Evolutionary conservation across 1,140 invertebrate species (phyloP).

Genomic region (Dinoponera quadriceps): DNA sequence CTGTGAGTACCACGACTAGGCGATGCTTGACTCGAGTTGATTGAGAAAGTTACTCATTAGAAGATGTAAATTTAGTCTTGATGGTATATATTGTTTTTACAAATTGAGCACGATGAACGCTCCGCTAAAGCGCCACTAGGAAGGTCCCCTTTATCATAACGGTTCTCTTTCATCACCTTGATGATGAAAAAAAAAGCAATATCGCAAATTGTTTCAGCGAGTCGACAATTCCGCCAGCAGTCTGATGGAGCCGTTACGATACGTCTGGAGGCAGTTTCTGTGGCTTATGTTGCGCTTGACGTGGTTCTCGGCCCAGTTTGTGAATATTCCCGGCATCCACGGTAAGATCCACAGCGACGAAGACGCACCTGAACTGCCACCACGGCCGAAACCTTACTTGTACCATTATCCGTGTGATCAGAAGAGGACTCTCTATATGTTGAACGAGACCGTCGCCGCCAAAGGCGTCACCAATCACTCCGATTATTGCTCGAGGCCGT

Average conservation of each 20-base stretch:
- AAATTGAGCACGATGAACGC: too few relatives aligned
- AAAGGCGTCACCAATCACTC: conserved; percentile 75
- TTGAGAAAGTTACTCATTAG: too few relatives aligned
- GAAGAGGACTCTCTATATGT: conserved; percentile 88
- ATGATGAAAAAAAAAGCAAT: too few relatives aligned
- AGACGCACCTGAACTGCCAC: conserved; percentile 79
- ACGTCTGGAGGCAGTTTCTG: conserved; percentile 75
- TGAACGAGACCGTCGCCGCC: conserved; percentile 86
- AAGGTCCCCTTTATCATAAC: too few relatives aligned
- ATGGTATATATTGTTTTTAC: too few relatives aligned
- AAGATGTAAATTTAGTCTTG: too few relatives aligned
- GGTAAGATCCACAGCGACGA: conserved; percentile 79
- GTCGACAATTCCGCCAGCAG: conserved; percentile 72
- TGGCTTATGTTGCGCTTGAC: conserved; percentile 77
- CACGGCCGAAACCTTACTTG: conserved; percentile 79
- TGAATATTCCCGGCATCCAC: conserved; percentile 75
- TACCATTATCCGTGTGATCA: conserved; percentile 88
- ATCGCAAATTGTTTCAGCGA: conserved; percentile 68
- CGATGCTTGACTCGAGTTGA: neutral
- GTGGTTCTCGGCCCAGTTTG: conserved; percentile 78
- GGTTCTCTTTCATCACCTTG: neutral
- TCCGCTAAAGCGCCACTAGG: too few relatives aligned
- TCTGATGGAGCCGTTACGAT: conserved; percentile 76
- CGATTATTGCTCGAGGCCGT: conserved; percentile 78
- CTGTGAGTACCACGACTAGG: conserved; percentile 72